Percentiles rank a stretch among this genome's conserved stretches.
These are phyloP conservation scores for Trachelus iudaicus DNA, from an alignment of 2,888 invertebrate genomes.

Conservation along the genomic window DNA sequence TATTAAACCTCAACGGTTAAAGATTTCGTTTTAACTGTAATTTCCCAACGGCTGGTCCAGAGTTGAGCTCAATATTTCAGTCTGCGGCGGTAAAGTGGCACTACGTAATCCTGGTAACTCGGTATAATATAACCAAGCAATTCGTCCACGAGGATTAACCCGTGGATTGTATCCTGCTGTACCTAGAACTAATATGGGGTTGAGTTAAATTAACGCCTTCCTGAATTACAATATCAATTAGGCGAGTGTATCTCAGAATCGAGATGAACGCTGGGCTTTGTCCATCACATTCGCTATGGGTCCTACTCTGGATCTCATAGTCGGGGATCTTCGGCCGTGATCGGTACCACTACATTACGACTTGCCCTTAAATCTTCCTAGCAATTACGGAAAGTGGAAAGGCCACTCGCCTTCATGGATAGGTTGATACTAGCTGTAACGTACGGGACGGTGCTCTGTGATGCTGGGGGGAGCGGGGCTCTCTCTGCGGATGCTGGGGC, in stretches of 20 bases:
- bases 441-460: conserved; percentile 2
- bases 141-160: conserved; percentile 12
- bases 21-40: conserved; percentile 41
- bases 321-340: neutral
- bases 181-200: conserved; percentile 34
- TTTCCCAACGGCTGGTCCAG: conserved; percentile 38
- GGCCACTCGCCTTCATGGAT: conserved; percentile 31
- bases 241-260: conserved; percentile 18
- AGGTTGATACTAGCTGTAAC: conserved; percentile 7
- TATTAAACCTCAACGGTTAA: conserved; percentile 43
- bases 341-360: conserved; percentile 31
- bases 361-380: conserved; percentile 51
- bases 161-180: conserved; percentile 34
- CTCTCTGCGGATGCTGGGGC: conserved; percentile 1
- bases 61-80: neutral
- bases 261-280: conserved; percentile 6
- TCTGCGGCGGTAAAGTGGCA: conserved; percentile 1
- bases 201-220: conserved; percentile 33
- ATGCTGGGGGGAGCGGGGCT: neutral
- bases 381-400: conserved; percentile 58
- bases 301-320: neutral
- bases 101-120: conserved; percentile 19
- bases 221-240: conserved; percentile 23
- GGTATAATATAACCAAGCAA: conserved; percentile 22
- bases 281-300: conserved; percentile 16